Percentiles rank a stretch among this genome's conserved stretches.
These are phyloP conservation scores for Druceiella hillmani DNA, from an alignment of 2,888 invertebrate genomes.

Conservation along the genomic window DNA sequence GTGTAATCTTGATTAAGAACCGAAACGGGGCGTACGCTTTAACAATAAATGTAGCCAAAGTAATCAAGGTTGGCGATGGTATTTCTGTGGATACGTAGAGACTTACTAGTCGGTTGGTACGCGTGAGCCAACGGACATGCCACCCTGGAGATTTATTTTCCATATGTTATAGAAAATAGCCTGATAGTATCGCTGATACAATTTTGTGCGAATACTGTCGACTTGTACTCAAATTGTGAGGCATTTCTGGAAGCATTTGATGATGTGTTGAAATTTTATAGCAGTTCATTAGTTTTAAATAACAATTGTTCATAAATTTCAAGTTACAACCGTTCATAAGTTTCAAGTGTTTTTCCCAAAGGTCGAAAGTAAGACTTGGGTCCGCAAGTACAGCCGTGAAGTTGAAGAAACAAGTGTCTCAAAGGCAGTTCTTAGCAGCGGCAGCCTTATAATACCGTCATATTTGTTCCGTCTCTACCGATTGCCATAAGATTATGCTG, in stretches of 20 bases:
- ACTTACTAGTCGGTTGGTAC: background rate
- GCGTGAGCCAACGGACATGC: no score
- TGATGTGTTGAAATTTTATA: no score
- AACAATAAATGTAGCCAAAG: no score
- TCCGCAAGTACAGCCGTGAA: no score
- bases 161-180: background rate
- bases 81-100: constrained; percentile 1
- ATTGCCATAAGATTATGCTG: no score
- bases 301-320: no score
- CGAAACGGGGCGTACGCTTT: constrained; percentile 8
- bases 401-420: no score
- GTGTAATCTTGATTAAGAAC: constrained; percentile 2
- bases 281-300: no score
- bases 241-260: no score
- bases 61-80: background rate
- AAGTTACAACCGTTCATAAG: background rate
- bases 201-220: background rate
- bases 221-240: constrained; percentile 1
- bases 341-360: constrained; percentile 1
- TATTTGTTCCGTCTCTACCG: no score
- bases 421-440: no score
- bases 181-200: background rate
- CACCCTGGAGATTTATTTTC: background rate
- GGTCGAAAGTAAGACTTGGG: background rate
- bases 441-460: no score